Base-by-base conservation (phyloP, 2,888 invertebrate genomes). In the Thecocarcelia acutangulata region DNA sequence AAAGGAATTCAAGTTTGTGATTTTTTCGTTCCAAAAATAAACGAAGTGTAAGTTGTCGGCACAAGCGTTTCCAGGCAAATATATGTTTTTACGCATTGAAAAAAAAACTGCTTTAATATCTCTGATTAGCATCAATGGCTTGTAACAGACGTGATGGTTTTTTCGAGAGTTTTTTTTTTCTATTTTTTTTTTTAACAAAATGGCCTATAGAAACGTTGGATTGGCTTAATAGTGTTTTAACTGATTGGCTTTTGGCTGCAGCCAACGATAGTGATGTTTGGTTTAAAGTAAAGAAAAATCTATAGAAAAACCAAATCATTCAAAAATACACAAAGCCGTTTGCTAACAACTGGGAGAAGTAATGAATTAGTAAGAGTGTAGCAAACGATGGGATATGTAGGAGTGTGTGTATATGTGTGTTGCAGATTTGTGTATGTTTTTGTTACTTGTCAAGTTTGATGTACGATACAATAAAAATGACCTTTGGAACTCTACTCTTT, bases 211-310 rank as follows among this genome's bases (percentile, higher is more conserved):
- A 70, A 64, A 46, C 54, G 48, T 75, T 75, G 44, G 78, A 78
- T 82, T 82, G 74, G 66, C 58, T 78, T 75, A 78, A 75, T 82
- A 68, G 78, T 66, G 78, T 78, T 82, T 78, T 70, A 82, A 82
- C 82, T 78, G 82, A 82, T 82, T 78, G 82, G 74, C 78, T 82
- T 33, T 74, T 75, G 64, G 59, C 74, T 70, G 58, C 28, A 6
- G 58, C 21, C 56, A 76, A 66, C 44, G 52, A 70, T 78, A 82
- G 75, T 78, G 78, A 82, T 82, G 82, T 69, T 66, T 28, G 33
- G 33, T 33, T 82, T 70, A 17, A 61, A 59, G 50, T 73, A 72
- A 56, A 21, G 68, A 64, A 63, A 70, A 63, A 70, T 66, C 66
- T 40, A 28, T 33, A 74, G 42, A 33, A 24, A 28, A n/a, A 24